These are phyloP conservation scores for Neogale vison DNA, from an alignment of 2,113 vertebrate genomes.

Conservation along the genomic window DNA sequence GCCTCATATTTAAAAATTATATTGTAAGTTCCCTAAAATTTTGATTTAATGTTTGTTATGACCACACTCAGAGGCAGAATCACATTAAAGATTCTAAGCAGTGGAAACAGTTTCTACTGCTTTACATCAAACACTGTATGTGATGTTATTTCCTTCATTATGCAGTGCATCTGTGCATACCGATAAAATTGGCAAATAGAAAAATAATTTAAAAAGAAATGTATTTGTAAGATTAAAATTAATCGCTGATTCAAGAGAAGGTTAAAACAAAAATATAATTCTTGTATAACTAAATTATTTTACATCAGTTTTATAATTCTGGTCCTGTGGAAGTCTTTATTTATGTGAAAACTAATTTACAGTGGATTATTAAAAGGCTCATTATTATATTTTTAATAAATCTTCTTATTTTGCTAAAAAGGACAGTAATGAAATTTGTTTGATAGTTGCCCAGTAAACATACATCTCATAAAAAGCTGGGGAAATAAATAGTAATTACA, in stretches of 20 bases:
- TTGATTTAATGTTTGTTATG: background rate
- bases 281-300: background rate
- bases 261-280: constrained; percentile 15
- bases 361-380: background rate
- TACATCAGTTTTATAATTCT: constrained; percentile 8
- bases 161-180: background rate
- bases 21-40: background rate
- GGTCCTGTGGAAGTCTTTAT: background rate
- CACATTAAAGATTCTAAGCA: background rate
- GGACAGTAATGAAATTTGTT: background rate
- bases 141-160: background rate
- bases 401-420: constrained; percentile 23
- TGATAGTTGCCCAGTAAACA: constrained; percentile 25
- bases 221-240: background rate
- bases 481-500: constrained; percentile 58
- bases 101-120: background rate
- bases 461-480: background rate
- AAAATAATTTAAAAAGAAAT: background rate
- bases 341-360: constrained; percentile 19
- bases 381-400: constrained; percentile 35
- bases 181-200: background rate
- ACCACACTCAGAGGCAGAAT: background rate
- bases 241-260: background rate
- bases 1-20: background rate
- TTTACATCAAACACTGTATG: background rate